Evolutionary conservation across 2,888 invertebrate genomes (phyloP).

Genomic region (Lasioglossum villosulum): DNA sequence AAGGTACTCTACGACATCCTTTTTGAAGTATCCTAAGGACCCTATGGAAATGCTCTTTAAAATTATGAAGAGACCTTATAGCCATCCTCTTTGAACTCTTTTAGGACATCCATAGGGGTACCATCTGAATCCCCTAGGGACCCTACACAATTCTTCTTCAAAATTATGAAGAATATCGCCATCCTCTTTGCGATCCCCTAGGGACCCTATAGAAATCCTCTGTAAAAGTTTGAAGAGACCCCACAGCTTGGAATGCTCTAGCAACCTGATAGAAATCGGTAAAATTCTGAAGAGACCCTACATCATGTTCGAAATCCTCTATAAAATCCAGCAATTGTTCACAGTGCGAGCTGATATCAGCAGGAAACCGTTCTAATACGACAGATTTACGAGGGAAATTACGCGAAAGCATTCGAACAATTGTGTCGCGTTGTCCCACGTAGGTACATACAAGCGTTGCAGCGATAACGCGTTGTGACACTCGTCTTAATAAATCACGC

Average conservation of each 20-base stretch:
- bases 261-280: not conserved
- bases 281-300: not conserved
- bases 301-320: not conserved
- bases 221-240: too few species aligned
- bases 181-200: too few species aligned
- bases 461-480: slow-evolving; percentile 18
- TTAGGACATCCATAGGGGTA: too few species aligned
- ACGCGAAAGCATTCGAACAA: slow-evolving; percentile 41
- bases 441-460: not conserved
- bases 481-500: slow-evolving; percentile 56
- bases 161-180: fast-evolving
- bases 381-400: slow-evolving; percentile 44
- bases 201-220: too few species aligned
- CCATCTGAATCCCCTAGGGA: too few species aligned
- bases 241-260: too few species aligned
- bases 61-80: too few species aligned
- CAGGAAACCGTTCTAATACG: slow-evolving; percentile 18
- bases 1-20: too few species aligned
- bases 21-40: too few species aligned
- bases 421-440: slow-evolving; percentile 31
- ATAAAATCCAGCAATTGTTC: not conserved
- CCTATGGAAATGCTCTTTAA: not conserved
- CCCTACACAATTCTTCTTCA: too few species aligned
- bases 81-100: too few species aligned
- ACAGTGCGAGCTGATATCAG: not conserved